Conservation (phyloP, 2,797 vertebrate genomes). For the Peromyscus eremicus region DNA sequence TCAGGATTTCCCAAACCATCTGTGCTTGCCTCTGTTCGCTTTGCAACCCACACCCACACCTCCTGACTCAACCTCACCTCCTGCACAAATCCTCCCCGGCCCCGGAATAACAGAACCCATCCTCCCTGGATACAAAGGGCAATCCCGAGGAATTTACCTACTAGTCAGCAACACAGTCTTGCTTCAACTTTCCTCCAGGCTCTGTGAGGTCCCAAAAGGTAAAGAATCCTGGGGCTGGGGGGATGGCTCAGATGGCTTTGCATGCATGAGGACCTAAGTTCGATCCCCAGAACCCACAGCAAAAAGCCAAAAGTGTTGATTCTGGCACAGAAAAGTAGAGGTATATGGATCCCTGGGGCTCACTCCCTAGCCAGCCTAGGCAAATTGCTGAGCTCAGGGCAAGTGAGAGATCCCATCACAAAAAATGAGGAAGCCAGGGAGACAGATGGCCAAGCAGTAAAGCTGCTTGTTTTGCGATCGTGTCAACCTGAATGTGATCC, state of each 20-base stretch:
- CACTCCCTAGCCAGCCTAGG: background rate
- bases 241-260: background rate
- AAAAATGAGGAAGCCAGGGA: background rate
- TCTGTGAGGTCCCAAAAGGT: background rate
- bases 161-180: background rate
- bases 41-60: background rate
- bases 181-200: background rate
- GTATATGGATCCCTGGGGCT: too few relatives aligned
- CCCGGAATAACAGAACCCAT: background rate
- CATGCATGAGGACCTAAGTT: background rate
- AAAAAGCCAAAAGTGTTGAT: background rate
- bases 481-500: background rate
- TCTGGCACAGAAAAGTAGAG: background rate
- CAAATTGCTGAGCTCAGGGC: background rate
- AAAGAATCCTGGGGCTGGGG: background rate
- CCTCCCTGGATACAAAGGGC: background rate
- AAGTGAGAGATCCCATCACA: background rate
- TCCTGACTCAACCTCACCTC: background rate
- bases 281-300: background rate
- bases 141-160: background rate
- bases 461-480: background rate
- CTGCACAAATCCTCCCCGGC: background rate
- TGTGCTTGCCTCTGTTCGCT: background rate
- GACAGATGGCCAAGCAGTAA: background rate
- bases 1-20: background rate